Evolutionary conservation across 2,797 vertebrate genomes (phyloP), one percentile per base, ranked within the genome.

Genomic region (Gymnocypris eckloni): DNA sequence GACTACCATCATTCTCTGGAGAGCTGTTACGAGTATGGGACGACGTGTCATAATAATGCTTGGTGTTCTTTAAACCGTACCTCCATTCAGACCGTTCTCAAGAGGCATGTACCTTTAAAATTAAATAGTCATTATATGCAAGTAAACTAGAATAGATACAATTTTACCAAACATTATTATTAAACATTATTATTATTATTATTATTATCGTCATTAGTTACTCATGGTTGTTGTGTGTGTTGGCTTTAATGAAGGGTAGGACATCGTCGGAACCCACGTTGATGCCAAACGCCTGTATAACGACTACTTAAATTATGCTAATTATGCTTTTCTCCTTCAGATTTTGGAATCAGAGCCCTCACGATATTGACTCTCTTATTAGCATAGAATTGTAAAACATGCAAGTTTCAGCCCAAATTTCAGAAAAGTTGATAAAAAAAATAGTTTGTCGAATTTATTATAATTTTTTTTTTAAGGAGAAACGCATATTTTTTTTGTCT

Each of bases 61-160:
- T 64, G 90, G 92, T 91, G 91, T 92, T 90, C 91, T 90, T 92
- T 91, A 91, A 93, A 87, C 93, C 93, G 93, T 93, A 94, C 95
- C 95, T 96, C 95, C 93, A 93, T 93, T 93, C 92, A 92, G 93
- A 94, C 93, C 92, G 90, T 92, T 95, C 92, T 64, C 92, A 94
- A 93, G 94, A 92, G 93, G 92, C 93, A 28, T 28, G 88, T 94
- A 95, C 95, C 94, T 95, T 95, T 95, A 95, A 95, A 93, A 91
- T 94, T 92, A 90, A 94, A 93, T 94, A 93, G 93, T 94, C 93
- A 94, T 92, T 90, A 94, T 95, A 96, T 96, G 95, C 95, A 96
- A 96, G 94, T 91, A 93, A 94, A 95, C 92, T 95, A 96, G 95
- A 92, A 91, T 95, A 95, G 94, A 92, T 91, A 82, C 92, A 92